Conservation (phyloP, 1,140 invertebrate genomes). For the Nasonia vitripennis region DNA sequence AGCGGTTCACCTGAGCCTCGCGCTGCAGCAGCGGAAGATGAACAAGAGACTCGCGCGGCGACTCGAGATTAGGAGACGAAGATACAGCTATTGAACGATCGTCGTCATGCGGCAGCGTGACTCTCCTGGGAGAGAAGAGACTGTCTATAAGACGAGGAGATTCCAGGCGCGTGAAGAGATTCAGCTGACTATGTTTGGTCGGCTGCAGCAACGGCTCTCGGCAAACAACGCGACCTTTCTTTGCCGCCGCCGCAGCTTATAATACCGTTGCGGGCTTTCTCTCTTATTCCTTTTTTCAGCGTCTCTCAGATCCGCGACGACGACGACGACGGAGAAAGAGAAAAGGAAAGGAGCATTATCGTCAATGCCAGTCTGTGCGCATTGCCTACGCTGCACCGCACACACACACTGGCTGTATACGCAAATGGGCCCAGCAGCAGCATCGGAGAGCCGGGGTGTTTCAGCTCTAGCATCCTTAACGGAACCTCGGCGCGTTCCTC, state of each 20-base stretch:
- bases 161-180: slow-evolving; percentile 13
- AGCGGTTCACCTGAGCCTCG: background rate
- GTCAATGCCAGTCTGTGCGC: slow-evolving; percentile 56
- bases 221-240: slow-evolving; percentile 59
- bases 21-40: background rate
- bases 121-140: slow-evolving; percentile 2
- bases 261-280: slow-evolving; percentile 55
- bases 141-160: background rate
- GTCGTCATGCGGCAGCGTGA: slow-evolving; percentile 15
- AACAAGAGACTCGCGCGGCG: background rate
- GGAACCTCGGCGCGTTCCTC: slow-evolving; percentile 54
- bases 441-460: slow-evolving; percentile 9
- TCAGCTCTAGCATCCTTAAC: slow-evolving; percentile 60
- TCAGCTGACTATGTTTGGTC: slow-evolving; percentile 49
- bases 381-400: background rate
- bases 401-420: slow-evolving; percentile 22
- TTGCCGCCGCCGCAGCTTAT: slow-evolving; percentile 30
- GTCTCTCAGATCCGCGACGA: background rate
- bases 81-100: slow-evolving; percentile 22
- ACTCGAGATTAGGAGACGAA: slow-evolving; percentile 12
- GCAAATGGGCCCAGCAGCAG: slow-evolving; percentile 44
- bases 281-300: slow-evolving; percentile 12
- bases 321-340: background rate
- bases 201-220: slow-evolving; percentile 37
- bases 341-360: slow-evolving; percentile 33